Base-by-base conservation (phyloP, 2,113 vertebrate genomes). In the Oxygymnocypris stewartii region DNA sequence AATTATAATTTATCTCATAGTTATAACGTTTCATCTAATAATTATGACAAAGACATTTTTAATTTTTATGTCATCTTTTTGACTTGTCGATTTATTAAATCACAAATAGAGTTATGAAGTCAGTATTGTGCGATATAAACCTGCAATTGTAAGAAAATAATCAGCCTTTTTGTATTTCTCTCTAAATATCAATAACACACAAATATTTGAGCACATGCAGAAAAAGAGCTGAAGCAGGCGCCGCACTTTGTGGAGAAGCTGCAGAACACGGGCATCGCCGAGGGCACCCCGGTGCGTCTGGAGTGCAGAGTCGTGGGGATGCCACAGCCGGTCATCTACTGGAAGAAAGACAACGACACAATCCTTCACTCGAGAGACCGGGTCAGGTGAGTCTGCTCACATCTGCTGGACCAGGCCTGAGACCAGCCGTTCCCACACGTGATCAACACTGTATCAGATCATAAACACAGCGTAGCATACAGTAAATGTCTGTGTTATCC, bases 321-420 rank as follows among this genome's bases (percentile, higher is more conserved):
- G 96, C 98, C 98, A 0, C 95, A 95, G 0, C 98, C 98, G 0
- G 11, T 94, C 42, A 98, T 99, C 92, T 99, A 94, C 93, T 99
- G 98, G 98, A 99, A 99, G 93, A 99, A 99, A 90, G 98, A 99
- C 91, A 99, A 99, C 0, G 98, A 99, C 86, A 97, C 96, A 86
- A 96, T 99, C 92, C 93, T 96, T 81, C 94, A 92, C 90, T 94
- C 93, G 40, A 96, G 94, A 90, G 96, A 96, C 73, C 95, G 98
- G 89, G 93, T 97, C 89, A 97, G 96, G 98, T 98, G 78, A 85
- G 89, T 13, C 28, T 7, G 13, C 6, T 20, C 54, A 54, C 51
- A 54, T 54, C 51, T 20, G 51, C 51, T 20, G 16, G 54, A 57
- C 54, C 54, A 59, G 10, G n/a, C n/a, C n/a, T n/a, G n/a, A 63